Base-by-base conservation (phyloP, 2,888 invertebrate genomes). In the Melikaiella ostensackeni region DNA sequence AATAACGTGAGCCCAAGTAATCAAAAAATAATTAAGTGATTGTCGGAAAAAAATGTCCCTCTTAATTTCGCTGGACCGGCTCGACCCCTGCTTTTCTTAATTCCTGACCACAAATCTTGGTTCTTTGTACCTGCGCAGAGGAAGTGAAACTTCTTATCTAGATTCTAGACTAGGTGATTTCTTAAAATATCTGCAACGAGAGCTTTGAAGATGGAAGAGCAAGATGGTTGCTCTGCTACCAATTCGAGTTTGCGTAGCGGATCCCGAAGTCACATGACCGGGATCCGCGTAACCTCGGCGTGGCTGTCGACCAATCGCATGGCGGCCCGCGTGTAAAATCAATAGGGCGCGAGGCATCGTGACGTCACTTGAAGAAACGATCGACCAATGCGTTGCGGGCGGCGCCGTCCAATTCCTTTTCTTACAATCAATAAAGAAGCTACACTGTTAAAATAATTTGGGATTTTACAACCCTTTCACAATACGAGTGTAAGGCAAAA, bases 371-470 rank as follows among this genome's bases (percentile, higher is more conserved):
- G 81, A 13, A 80, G 82, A 85, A 84, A 86, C 88, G 88, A 89
- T 89, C 88, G 89, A 89, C 89, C 89, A 86, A 88, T 86, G 88
- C 88, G 87, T 85, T 84, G 86, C 88, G 87, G 88, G 89, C 89
- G 89, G 88, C 86, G 89, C 88, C 89, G 87, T 88, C 88, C 89
- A 89, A 89, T 89, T 89, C 86, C 85, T 82, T 83, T 16, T 38
- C 81, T 75, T 83, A 84, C 87, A 89, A 89, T 89, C 89, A 88
- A 89, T 89, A 89, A 88, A 82, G 84, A 82, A 81, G 81, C 13
- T 38, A 38, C 78, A n/a, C n/a, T n/a, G n/a, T n/a, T n/a, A n/a
- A n/a, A n/a, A n/a, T n/a, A n/a, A n/a, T n/a, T n/a, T n/a, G n/a
- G n/a, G n/a, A n/a, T n/a, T n/a, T n/a, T n/a, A n/a, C n/a, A n/a